These are phyloP conservation scores for Pachypanchax playfairii DNA, from an alignment of 2,113 vertebrate species.

Conservation along the genomic window DNA sequence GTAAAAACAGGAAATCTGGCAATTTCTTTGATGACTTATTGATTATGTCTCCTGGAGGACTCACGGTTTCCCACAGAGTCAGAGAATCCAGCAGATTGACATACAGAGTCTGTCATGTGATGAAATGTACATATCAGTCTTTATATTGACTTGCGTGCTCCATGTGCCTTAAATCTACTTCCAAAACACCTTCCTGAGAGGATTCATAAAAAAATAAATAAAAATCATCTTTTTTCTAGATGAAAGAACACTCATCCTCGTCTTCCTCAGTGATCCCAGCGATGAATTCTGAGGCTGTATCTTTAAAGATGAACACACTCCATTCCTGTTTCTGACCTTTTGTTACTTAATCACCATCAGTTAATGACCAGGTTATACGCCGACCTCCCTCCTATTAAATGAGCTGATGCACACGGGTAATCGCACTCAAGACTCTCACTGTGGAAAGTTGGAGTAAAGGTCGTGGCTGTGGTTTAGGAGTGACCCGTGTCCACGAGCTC, in stretches of 20 bases:
- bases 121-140: conserved; percentile 49
- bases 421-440: conserved; percentile 17
- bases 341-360: conserved; percentile 47
- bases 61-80: conserved; percentile 41
- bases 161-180: too few relatives aligned
- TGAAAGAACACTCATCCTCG: conserved; percentile 20
- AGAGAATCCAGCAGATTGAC: conserved; percentile 38
- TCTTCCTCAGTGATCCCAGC: conserved; percentile 33
- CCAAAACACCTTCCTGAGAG: conserved; percentile 50
- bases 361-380: conserved; percentile 12
- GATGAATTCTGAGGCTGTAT: conserved; percentile 52
- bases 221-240: conserved; percentile 32
- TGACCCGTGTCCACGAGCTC: conserved; percentile 27
- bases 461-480: conserved; percentile 7
- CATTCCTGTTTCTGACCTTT: conserved; percentile 18
- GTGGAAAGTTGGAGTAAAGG: conserved; percentile 7
- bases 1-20: too few relatives aligned
- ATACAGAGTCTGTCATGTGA: conserved; percentile 24
- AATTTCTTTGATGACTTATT: conserved; percentile 38
- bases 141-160: conserved; percentile 50
- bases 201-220: conserved; percentile 54
- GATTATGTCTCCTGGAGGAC: conserved; percentile 24
- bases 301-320: conserved; percentile 53
- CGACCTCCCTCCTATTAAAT: conserved; percentile 14
- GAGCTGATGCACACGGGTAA: conserved; percentile 10